Percentiles rank a stretch among this genome's conserved stretches.
Evolutionary conservation across 2,113 vertebrate genomes (phyloP).

Genomic region (Proteles cristata): DNA sequence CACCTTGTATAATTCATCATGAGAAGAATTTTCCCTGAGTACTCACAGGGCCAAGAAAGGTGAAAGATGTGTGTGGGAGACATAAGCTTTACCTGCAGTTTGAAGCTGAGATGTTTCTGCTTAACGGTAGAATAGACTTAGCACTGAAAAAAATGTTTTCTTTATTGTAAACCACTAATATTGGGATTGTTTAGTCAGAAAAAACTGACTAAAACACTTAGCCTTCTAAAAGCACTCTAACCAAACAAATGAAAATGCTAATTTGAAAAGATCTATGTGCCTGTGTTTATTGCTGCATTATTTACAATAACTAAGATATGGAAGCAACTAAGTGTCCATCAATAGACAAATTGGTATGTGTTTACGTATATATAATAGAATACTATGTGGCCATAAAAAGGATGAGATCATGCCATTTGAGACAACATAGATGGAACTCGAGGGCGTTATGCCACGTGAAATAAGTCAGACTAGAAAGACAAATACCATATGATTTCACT

Average conservation of each 20-base stretch:
- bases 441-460: neutral
- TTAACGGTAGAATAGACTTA: neutral
- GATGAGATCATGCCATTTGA: neutral
- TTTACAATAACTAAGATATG: neutral
- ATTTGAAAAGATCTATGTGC: too few species aligned
- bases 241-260: neutral
- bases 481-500: neutral
- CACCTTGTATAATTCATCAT: neutral
- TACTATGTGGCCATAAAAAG: neutral
- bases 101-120: neutral
- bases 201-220: neutral
- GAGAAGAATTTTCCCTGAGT: neutral
- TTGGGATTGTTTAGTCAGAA: neutral
- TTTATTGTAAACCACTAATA: neutral
- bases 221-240: neutral
- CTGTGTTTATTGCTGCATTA: neutral
- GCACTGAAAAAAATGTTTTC: neutral
- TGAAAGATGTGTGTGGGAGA: neutral
- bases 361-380: too few species aligned
- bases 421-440: neutral
- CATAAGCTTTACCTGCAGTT: neutral
- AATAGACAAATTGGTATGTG: too few species aligned
- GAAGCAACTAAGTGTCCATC: too few species aligned
- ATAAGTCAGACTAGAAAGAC: neutral
- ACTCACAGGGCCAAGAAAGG: neutral